A percentile compares a stretch with the other conserved stretches of the same genome.
Conservation (phyloP, 2,113 vertebrate genomes). For the Lepidothrix coronata region DNA sequence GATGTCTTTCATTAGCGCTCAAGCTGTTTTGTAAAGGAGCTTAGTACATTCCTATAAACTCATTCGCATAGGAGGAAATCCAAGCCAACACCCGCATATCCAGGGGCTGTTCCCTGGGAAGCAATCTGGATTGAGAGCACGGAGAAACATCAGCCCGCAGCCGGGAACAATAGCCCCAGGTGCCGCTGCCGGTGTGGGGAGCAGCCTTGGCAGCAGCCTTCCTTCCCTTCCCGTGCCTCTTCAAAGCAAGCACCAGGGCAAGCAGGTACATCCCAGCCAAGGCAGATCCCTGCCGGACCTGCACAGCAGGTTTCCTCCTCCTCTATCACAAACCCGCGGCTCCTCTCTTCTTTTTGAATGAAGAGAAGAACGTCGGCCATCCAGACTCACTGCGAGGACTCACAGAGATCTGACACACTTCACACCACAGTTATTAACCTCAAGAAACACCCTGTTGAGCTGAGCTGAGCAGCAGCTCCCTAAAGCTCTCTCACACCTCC, state of each 20-base stretch:
- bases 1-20: background rate
- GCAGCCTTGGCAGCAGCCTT: background rate
- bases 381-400: background rate
- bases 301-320: background rate
- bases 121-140: rapidly evolving
- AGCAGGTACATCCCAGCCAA: background rate
- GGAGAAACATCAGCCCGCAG: background rate
- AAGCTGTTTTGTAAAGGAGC: background rate
- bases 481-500: background rate
- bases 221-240: background rate
- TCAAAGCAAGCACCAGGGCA: background rate
- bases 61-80: background rate
- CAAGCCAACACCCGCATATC: background rate
- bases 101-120: background rate
- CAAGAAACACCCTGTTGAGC: background rate
- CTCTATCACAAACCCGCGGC: background rate
- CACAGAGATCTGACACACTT: background rate
- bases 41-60: background rate
- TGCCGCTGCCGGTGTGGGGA: rapidly evolving
- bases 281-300: background rate
- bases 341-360: background rate
- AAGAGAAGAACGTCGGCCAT: background rate
- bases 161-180: background rate
- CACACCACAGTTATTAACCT: background rate
- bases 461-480: background rate